These are phyloP conservation scores for Eumerus sabulonum DNA, from an alignment of 2,888 invertebrate species.

Conservation along the genomic window DNA sequence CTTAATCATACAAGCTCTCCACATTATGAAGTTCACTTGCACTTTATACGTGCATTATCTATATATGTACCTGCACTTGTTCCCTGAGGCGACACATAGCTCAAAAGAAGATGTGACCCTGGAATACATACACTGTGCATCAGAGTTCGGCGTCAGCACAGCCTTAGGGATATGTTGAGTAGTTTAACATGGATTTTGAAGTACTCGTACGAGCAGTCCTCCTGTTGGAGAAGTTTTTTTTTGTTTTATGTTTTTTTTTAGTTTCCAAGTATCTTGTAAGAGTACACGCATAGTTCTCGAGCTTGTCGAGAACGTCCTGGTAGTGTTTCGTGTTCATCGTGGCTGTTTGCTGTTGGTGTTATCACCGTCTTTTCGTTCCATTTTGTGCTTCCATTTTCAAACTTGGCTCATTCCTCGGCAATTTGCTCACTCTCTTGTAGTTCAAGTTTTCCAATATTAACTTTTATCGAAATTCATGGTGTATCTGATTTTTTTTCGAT, in stretches of 20 bases:
- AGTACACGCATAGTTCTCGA: slow-evolving; percentile 20
- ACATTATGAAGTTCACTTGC: background rate
- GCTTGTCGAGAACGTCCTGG: background rate
- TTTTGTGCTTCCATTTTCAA: slow-evolving; percentile 1
- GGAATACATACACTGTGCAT: slow-evolving; percentile 19
- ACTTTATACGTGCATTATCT: slow-evolving; percentile 1
- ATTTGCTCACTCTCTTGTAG: slow-evolving; percentile 36
- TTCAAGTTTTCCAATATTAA: slow-evolving; percentile 66
- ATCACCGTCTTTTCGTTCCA: background rate
- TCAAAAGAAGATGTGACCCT: slow-evolving; percentile 24
- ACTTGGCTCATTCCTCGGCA: slow-evolving; percentile 35
- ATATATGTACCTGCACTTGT: background rate
- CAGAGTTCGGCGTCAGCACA: background rate
- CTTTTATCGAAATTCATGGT: slow-evolving; percentile 66
- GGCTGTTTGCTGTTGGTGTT: slow-evolving; percentile 1
- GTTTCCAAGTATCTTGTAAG: slow-evolving; percentile 34
- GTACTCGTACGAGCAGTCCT: slow-evolving; percentile 27
- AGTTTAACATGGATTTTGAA: slow-evolving; percentile 49
- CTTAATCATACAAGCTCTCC: background rate
- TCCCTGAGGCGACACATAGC: slow-evolving; percentile 36
- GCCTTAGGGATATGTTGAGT: slow-evolving; percentile 39
- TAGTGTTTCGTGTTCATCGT: slow-evolving; percentile 10
- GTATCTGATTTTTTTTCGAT: slow-evolving; percentile 40
- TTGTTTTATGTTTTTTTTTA: slow-evolving; percentile 7
- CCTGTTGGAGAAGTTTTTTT: slow-evolving; percentile 27